These are phyloP conservation scores for Zaprionus tsacasi DNA, from an alignment of 1,140 invertebrate species.

Conservation along the genomic window DNA sequence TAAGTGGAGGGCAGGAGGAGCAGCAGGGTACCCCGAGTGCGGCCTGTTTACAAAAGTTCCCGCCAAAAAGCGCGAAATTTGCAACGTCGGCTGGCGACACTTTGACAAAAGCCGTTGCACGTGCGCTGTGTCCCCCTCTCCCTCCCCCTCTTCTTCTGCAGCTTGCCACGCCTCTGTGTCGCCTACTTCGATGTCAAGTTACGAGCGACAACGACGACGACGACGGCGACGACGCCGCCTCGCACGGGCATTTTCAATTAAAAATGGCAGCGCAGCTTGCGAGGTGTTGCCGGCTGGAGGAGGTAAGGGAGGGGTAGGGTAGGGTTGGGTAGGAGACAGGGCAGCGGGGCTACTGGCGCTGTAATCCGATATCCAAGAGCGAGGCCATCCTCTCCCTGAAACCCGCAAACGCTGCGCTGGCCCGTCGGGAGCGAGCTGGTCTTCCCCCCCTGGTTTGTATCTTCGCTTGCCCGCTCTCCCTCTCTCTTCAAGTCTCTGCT, in stretches of 20 bases:
- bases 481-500: background rate
- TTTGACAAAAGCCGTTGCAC: constrained; percentile 71
- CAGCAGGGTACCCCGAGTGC: background rate
- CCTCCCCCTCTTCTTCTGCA: background rate
- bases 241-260: constrained; percentile 62
- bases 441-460: background rate
- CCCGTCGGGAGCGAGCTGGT: constrained; percentile 7
- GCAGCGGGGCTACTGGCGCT: constrained; percentile 46
- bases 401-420: background rate
- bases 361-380: constrained; percentile 56
- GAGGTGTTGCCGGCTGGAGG: background rate
- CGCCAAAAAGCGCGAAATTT: constrained; percentile 72
- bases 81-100: constrained; percentile 69
- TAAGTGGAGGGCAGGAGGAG: background rate
- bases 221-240: constrained; percentile 35
- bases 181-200: constrained; percentile 69
- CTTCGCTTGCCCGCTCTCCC: background rate
- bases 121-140: constrained; percentile 38
- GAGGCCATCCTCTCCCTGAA: constrained; percentile 22
- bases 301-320: background rate
- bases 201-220: constrained; percentile 41
- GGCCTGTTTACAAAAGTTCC: constrained; percentile 67
- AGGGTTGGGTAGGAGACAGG: background rate
- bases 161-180: constrained; percentile 5
- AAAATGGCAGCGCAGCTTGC: constrained; percentile 23